A percentile compares a stretch with the other conserved stretches of the same genome.
Evolutionary conservation across 2,888 invertebrate species (phyloP).

Genomic region (Polylopha cassiicola): DNA sequence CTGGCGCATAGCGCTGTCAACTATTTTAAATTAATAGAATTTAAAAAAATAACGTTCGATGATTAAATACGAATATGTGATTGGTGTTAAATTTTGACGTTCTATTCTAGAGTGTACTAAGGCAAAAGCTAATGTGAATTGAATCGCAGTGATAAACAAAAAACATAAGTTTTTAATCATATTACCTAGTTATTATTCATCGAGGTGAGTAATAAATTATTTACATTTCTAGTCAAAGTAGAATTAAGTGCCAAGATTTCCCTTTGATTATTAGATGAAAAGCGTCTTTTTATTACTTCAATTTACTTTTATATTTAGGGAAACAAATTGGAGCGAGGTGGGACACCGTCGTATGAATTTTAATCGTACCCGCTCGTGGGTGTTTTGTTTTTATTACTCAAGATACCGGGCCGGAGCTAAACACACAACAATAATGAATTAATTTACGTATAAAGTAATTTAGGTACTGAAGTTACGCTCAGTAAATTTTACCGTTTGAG

Average conservation of each 20-base stretch:
- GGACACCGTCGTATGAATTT: conserved; percentile 11
- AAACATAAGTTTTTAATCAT: too few species aligned
- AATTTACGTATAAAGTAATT: too few species aligned
- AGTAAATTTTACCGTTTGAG: too few species aligned
- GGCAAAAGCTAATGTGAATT: neutral
- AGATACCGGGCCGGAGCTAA: too few species aligned
- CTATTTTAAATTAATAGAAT: conserved; percentile 33
- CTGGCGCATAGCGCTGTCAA: conserved; percentile 38
- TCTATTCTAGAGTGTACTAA: conserved; percentile 9
- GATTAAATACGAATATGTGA: conserved; percentile 1
- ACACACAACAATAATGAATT: too few species aligned
- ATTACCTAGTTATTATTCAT: too few species aligned
- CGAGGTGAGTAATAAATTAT: conserved; percentile 5
- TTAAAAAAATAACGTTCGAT: conserved; percentile 8
- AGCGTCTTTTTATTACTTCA: conserved; percentile 5
- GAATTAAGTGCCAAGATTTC: too few species aligned
- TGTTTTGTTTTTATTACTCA: too few species aligned
- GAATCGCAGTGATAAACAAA: too few species aligned
- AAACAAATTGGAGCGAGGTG: conserved; percentile 9
- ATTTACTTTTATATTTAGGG: conserved; percentile 5
- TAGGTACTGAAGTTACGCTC: too few species aligned
- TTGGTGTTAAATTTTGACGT: conserved; percentile 11
- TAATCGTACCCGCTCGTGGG: neutral
- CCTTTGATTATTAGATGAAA: conserved; percentile 6
- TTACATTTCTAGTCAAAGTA: too few species aligned